A percentile compares a stretch with the other conserved stretches of the same genome.
Evolutionary conservation across 2,113 vertebrate species (phyloP).

Genomic region (Cairina moschata): DNA sequence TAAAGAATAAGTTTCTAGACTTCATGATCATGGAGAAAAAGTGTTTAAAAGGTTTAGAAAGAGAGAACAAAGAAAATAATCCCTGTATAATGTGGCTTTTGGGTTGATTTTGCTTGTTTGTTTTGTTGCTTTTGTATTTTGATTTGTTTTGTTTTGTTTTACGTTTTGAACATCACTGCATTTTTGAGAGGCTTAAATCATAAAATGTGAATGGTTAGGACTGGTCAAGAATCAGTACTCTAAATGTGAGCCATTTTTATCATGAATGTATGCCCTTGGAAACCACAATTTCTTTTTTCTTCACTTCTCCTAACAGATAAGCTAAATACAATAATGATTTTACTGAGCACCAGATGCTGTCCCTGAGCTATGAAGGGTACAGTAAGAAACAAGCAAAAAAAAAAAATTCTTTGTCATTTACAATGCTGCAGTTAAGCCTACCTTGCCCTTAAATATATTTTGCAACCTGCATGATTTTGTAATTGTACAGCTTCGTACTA

Average conservation of each 20-base stretch:
- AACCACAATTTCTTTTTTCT: background rate
- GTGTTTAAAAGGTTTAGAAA: background rate
- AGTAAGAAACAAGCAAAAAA: background rate
- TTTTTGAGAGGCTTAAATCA: background rate
- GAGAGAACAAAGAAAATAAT: background rate
- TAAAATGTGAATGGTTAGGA: background rate
- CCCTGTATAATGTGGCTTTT: too few relatives aligned
- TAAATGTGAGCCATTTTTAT: background rate
- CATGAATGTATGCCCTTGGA: slow-evolving; percentile 36
- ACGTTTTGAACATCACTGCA: background rate
- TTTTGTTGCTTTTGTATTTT: background rate
- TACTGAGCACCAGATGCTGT: background rate
- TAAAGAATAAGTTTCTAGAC: background rate
- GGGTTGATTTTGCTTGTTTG: too few relatives aligned
- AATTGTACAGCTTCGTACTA: background rate
- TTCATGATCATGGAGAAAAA: background rate
- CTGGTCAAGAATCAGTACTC: background rate
- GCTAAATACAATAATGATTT: background rate
- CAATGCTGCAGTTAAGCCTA: background rate
- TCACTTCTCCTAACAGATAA: background rate
- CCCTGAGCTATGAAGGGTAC: background rate
- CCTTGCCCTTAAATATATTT: slow-evolving; percentile 6
- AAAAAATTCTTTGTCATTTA: background rate
- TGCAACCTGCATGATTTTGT: background rate
- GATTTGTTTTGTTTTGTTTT: background rate